Base-by-base conservation (phyloP, 2,888 invertebrate genomes). In the Folsomia manolachei region DNA sequence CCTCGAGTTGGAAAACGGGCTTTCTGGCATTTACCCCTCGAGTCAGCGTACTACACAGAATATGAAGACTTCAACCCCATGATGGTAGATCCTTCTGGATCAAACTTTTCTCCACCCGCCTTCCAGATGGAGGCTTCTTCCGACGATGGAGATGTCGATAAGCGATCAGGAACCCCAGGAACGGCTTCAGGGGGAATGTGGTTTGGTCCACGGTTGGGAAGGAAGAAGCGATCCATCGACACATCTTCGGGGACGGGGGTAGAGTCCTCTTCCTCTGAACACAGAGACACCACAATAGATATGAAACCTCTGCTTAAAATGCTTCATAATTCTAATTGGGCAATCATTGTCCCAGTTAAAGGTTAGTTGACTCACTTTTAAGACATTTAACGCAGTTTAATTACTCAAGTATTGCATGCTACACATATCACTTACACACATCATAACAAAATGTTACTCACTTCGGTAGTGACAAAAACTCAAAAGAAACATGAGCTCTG, bases 161-260 rank as follows among this genome's bases (percentile, higher is more conserved):
- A 80, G 70, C 69, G 78, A 27, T 75, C 71, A 53, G 67, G 53
- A 0, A 52, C 74, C 7, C 60, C 65, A 4, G 64, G 63, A 9
- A 76, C 75, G 63, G 65, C 72, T 11, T 67, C 70, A 21, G 70
- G 71, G 65, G 80, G 86, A 0, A 86, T 90, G 84, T 90, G 90
- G 90, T 90, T 90, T 80, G 90, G 90, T 52, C 89, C 89, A 0
- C 84, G 90, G 61, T 84, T 90, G 25, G 90, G 89, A 71, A 85
- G 88, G 74, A 78, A 72, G 77, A 79, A 78, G 76, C 75, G 78
- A 2, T 79, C 78, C 56, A 69, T 78, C 66, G 72, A 76, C n/a
- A 74, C 71, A 7, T n/a, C n/a, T n/a, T n/a, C n/a, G n/a, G n/a
- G n/a, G n/a, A 65, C 74, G 18, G 75, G 73, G 21, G 68, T 70